A percentile compares a stretch with the other conserved stretches of the same genome.
Evolutionary conservation across 1,140 invertebrate species (phyloP).

Genomic region (Matsumurasca onukii): DNA sequence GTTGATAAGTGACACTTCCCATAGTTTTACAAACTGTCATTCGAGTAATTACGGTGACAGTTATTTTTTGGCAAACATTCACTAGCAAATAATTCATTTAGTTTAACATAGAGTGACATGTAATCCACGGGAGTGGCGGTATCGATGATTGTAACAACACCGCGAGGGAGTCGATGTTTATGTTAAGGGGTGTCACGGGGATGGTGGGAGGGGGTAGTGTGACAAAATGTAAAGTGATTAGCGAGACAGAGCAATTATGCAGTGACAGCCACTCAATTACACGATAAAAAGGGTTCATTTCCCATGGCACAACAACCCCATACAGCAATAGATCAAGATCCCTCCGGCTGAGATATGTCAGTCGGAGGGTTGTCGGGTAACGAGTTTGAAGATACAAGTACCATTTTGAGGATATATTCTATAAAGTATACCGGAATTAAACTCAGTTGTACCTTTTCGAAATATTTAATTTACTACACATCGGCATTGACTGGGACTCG

Average conservation of each 20-base stretch:
- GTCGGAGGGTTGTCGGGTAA: no score
- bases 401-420: no score
- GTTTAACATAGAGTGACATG: neutral
- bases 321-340: neutral
- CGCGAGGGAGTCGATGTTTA: neutral
- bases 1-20: neutral
- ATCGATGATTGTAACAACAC: neutral
- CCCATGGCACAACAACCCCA: neutral
- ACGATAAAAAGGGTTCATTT: slow-evolving; percentile 2
- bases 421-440: no score
- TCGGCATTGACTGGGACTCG: no score
- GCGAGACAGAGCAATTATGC: neutral
- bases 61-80: slow-evolving; percentile 1
- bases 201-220: neutral
- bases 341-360: neutral
- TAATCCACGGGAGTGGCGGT: neutral
- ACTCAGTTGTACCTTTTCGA: no score
- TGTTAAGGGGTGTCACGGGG: neutral
- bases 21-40: no score
- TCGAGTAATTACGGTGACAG: slow-evolving; percentile 13
- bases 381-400: no score
- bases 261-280: slow-evolving; percentile 5
- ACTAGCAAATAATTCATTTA: neutral
- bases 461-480: no score
- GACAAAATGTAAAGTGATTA: slow-evolving; percentile 14